Conservation (phyloP, 2,797 vertebrate genomes). For the Xenops minutus region DNA sequence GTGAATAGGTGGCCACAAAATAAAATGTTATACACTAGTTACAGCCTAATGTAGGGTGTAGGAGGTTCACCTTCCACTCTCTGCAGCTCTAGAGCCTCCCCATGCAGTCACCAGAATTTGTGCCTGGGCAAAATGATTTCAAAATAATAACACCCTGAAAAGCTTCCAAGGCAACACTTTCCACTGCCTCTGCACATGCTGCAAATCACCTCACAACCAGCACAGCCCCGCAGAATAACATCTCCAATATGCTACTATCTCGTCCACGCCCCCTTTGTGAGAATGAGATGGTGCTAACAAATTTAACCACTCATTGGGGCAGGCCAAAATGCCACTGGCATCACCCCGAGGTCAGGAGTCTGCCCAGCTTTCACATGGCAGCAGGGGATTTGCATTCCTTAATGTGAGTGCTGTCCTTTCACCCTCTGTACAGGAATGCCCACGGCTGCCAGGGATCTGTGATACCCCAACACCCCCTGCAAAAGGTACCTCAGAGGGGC, state of each 20-base stretch:
- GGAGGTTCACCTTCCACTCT: neutral
- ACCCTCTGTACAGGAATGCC: neutral
- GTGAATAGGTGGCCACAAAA: neutral
- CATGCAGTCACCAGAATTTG: neutral
- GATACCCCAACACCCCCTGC: neutral
- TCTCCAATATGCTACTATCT: neutral
- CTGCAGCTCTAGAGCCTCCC: neutral
- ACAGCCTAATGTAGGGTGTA: neutral
- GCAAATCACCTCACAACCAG: neutral
- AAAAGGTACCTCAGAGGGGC: neutral
- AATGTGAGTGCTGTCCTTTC: neutral
- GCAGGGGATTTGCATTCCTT: neutral
- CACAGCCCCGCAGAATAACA: neutral
- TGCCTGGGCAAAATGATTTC: neutral
- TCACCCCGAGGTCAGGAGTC: neutral
- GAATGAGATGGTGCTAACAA: neutral
- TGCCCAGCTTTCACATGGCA: fast-evolving
- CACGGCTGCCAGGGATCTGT: neutral
- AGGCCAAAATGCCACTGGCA: neutral
- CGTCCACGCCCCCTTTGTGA: neutral
- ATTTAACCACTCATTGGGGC: neutral
- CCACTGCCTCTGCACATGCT: neutral
- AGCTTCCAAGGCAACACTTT: neutral
- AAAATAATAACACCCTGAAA: neutral
- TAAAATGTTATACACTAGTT: neutral